Evolutionary conservation across 2,888 invertebrate genomes (phyloP).

Genomic region (Opisthograptis luteolata): DNA sequence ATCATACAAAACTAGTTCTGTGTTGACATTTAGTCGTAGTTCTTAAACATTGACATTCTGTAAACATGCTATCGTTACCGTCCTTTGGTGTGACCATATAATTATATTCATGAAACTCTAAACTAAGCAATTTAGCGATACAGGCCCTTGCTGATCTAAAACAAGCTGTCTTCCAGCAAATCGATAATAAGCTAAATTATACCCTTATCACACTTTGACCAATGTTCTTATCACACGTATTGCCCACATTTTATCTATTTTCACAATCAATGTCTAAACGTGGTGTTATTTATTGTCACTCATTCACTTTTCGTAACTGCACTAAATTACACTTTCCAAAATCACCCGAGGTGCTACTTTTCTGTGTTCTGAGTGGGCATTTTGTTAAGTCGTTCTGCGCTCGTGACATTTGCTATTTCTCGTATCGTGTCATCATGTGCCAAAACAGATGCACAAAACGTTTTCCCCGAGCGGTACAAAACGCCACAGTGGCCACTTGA

Average conservation of each 20-base stretch:
- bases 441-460: no score
- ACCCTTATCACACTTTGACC: constrained; percentile 9
- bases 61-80: not conserved
- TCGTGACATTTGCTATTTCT: no score
- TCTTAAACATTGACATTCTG: not conserved
- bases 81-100: not conserved
- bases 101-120: no score
- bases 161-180: not conserved
- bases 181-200: not conserved
- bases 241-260: not conserved
- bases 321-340: not conserved
- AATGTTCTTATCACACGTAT: not conserved
- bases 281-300: not conserved
- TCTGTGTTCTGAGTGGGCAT: no score
- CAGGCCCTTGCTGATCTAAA: not conserved
- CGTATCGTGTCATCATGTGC: no score
- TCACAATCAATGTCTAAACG: not conserved
- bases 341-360: no score
- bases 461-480: no score
- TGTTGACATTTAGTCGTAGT: constrained; percentile 1
- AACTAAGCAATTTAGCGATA: not conserved
- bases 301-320: not conserved
- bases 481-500: not conserved
- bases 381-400: no score
- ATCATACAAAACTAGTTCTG: constrained; percentile 19